phyloP scores from a whole-genome alignment of 2,113 vertebrate species.

The Balaenoptera acutorostrata region DNA sequence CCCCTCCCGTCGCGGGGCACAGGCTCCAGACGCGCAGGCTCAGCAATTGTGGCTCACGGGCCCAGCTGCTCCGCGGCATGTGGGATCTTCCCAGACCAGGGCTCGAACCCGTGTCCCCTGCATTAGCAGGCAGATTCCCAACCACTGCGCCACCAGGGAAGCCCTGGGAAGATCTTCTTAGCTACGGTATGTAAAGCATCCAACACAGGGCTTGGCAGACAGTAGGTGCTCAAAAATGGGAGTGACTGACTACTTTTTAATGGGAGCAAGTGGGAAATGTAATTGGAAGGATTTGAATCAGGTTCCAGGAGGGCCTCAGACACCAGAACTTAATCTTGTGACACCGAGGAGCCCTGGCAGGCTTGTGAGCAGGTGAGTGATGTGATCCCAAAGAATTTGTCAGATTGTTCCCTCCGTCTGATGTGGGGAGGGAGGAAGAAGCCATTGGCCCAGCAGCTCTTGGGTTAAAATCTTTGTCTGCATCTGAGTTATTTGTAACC shows the following conservation, averaged over 20 bases:
- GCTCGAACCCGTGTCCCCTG: too few species aligned
- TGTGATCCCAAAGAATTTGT: not conserved
- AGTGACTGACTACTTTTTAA: slow-evolving; percentile 26
- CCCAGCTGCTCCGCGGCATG: too few species aligned
- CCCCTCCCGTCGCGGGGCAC: too few species aligned
- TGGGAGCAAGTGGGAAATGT: slow-evolving; percentile 8
- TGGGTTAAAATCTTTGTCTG: slow-evolving; percentile 70
- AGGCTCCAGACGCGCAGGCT: too few species aligned
- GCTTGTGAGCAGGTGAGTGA: not conserved
- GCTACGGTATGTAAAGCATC: not conserved
- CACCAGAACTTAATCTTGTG: not conserved
- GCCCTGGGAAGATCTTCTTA: too few species aligned
- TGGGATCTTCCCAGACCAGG: too few species aligned
- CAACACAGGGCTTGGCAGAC: slow-evolving; percentile 7
- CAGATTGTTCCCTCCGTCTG: slow-evolving; percentile 6
- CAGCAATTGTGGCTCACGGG: too few species aligned
- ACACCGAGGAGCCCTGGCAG: not conserved
- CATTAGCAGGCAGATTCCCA: too few species aligned
- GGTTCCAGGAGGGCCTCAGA: not conserved
- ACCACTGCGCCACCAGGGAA: too few species aligned
- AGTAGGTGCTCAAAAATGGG: not conserved
- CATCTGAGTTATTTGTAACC: slow-evolving; percentile 75
- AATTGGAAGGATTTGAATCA: slow-evolving; percentile 20
- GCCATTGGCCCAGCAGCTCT: slow-evolving; percentile 53
- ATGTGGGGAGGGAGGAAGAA: slow-evolving; percentile 24